Evolutionary conservation across 2,888 invertebrate species (phyloP), one percentile per base, ranked within the genome.

Genomic region (Carabus problematicus): DNA sequence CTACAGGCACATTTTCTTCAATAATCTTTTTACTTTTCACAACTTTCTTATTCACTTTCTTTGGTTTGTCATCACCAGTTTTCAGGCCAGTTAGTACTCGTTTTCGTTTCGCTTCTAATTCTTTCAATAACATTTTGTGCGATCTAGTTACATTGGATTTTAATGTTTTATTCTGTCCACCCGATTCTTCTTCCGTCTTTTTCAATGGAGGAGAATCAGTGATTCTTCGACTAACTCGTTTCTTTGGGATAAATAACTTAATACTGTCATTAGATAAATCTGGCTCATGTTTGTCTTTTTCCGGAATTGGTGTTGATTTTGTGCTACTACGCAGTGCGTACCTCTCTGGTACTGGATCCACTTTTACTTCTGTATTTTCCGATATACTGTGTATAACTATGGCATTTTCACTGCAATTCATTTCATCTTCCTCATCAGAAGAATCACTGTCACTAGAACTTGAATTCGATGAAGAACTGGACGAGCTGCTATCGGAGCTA

Each of bases 41-140:
- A 54, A 18, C 16, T 19, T 54, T 54, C 11, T 54, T 29, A 55
- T 55, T 55, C 8, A 16, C 18, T n/a, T 60, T 60, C 60, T 6
- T 60, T 60, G 60, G 60, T 6, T 40, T 43, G n/a, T 39, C 56
- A 9, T 29, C 9, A 8, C 52, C 61, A 16, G 55, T 49, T 72
- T 75, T 76, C 16, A 78, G 72, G 19, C 73, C 74, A 11, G 72
- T 72, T 42, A 79, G 74, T 0, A 75, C 77, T 42, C 79, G 64
- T 61, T 76, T 72, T 18, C 78, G 74, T 71, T 78, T 79, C 62
- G 73, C 73, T 72, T 77, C 78, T 64, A 80, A 66, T 70, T 79
- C 76, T 41, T 74, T 72, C n/a, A 76, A 70, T 11, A 75, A 40
- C 45, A 59, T 56, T 42, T 54, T 41, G 29, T 67, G 60, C 1